These are phyloP conservation scores for Epizoanthus ramosus DNA, from an alignment of 92 coral and sea anemone species.

Conservation along the genomic window DNA sequence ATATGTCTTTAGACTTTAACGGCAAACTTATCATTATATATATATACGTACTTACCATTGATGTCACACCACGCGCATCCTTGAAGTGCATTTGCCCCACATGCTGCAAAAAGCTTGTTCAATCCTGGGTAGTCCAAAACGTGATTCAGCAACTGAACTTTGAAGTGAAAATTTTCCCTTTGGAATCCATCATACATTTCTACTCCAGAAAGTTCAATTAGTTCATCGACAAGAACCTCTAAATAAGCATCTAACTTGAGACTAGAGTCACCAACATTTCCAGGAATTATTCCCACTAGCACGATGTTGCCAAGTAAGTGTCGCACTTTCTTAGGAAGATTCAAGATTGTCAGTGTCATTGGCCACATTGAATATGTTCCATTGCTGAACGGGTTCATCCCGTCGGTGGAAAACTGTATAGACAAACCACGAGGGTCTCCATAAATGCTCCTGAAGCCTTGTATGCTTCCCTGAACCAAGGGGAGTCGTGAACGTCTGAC, in stretches of 20 bases:
- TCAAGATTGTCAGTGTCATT: slow-evolving; percentile 36
- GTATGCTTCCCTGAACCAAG: background rate
- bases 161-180: slow-evolving; percentile 42
- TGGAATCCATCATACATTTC: slow-evolving; percentile 59
- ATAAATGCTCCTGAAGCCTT: background rate
- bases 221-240: slow-evolving; percentile 63
- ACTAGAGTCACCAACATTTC: background rate
- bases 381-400: slow-evolving; percentile 52
- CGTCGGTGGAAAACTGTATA: slow-evolving; percentile 50
- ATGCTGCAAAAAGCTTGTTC: slow-evolving; percentile 51
- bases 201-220: slow-evolving; percentile 45
- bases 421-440: slow-evolving; percentile 43
- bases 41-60: slow-evolving; percentile 38
- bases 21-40: too few species aligned
- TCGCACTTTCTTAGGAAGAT: slow-evolving; percentile 25
- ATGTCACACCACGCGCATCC: slow-evolving; percentile 66
- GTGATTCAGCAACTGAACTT: slow-evolving; percentile 60
- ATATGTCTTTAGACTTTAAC: too few species aligned
- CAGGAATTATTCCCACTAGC: slow-evolving; percentile 42
- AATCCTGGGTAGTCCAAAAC: slow-evolving; percentile 68
- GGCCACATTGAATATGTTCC: slow-evolving; percentile 62
- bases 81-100: slow-evolving; percentile 58
- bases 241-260: slow-evolving; percentile 54
- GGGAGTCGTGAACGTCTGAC: slow-evolving; percentile 5
- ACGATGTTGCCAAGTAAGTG: slow-evolving; percentile 38